Evolutionary conservation across 1,140 invertebrate species (phyloP).

Genomic region (Psix sp.): DNA sequence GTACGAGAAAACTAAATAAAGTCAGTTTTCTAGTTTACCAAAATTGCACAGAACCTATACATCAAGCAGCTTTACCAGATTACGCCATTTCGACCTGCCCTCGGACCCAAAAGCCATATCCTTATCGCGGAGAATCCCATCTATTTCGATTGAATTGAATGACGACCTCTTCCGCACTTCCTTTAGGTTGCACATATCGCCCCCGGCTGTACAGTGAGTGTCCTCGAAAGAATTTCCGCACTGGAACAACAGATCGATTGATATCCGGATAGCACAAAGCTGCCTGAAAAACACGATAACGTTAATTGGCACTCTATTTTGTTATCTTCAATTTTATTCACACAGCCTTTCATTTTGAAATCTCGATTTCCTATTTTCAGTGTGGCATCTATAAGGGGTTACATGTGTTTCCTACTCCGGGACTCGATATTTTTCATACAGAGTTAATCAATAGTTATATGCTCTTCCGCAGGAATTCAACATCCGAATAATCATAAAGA

Average conservation of each 20-base stretch:
- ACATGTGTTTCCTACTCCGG: no score
- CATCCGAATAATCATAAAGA: no score
- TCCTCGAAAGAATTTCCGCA: constrained; percentile 5
- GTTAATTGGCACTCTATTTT: no score
- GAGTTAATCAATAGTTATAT: no score
- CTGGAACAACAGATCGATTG: constrained; percentile 25
- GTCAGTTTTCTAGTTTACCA: constrained; percentile 45
- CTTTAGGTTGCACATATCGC: constrained; percentile 30
- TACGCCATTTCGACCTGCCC: constrained; percentile 41
- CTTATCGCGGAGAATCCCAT: constrained; percentile 48
- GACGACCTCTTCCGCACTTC: constrained; percentile 41
- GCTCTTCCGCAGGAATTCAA: no score
- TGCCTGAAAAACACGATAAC: constrained; percentile 2
- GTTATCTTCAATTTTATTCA: no score
- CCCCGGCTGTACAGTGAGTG: constrained; percentile 6
- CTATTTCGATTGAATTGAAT: constrained; percentile 56
- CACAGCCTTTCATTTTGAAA: no score
- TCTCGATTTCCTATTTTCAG: no score
- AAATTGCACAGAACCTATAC: constrained; percentile 52
- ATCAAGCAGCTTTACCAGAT: constrained; percentile 42
- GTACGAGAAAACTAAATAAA: no score
- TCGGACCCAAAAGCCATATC: constrained; percentile 28
- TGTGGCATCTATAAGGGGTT: no score
- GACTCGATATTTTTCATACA: no score
- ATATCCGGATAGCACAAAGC: constrained; percentile 11